Base-by-base conservation (phyloP, 2,888 invertebrate genomes). In the Drosophila diplacantha region DNA sequence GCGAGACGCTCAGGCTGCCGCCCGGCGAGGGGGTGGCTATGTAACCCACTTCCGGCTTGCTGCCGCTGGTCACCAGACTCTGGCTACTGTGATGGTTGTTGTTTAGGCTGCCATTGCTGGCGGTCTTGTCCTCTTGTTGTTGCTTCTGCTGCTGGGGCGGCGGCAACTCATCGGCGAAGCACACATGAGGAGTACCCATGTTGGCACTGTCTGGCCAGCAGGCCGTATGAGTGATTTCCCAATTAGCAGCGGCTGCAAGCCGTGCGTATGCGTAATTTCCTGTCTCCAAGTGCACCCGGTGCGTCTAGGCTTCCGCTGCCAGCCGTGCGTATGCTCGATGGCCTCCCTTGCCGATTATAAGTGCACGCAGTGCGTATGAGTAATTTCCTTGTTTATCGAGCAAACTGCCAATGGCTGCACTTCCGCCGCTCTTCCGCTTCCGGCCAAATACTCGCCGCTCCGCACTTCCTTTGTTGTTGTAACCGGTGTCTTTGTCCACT, bases 1-100 rank as follows among this genome's bases (percentile, higher is more conserved):
- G 89, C 65, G 91, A 90, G 47, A 84, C 77, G 60, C 77, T 83
- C 18, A 73, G 44, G 20, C 76, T 75, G 51, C 80, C 81, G 34
- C 69, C 62, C 34, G 88, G 87, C 22, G 90, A 90, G 12, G 68
- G 20, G 41, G 47, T 26, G 64, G 72, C 31, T 39, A 38, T 56
- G 37, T 57, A 49, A 24, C 63, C 46, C 53, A 63, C 58, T 44
- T 79, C 80, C 68, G 41, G 32, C 38, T 51, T 51, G 31, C 46
- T 52, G 18, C 37, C 62, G 59, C 35, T 51, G 51, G 26, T 57
- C 32, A 57, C 51, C 22, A 52, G 34, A 6, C 52, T 52, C 12
- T 29, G 29, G 38, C 43, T 35, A 18, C 38, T 51, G 11, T 37
- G 38, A 37, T 50, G 57, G 53, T 68, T 67, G 51, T 67, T 63